A percentile compares a stretch with the other conserved stretches of the same genome.
Evolutionary conservation across 2,797 vertebrate species (phyloP).

Genomic region (Semotilus atromaculatus): DNA sequence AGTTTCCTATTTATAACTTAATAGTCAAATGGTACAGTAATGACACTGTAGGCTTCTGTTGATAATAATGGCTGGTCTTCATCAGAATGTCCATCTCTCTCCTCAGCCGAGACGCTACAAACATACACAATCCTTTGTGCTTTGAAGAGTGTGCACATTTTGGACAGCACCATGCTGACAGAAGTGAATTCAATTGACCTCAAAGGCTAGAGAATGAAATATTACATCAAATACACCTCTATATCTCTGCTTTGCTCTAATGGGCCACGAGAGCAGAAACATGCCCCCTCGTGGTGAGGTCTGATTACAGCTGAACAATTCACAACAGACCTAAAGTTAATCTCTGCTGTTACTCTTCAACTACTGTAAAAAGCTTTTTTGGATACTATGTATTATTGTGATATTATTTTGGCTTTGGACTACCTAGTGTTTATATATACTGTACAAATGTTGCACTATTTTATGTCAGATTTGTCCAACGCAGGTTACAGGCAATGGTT

Average conservation of each 20-base stretch:
- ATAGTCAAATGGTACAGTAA: not conserved
- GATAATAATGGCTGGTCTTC: not conserved
- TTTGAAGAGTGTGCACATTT: constrained; percentile 63
- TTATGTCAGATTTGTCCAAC: not conserved
- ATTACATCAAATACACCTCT: not conserved
- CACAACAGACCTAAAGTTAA: not conserved
- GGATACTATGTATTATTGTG: not conserved
- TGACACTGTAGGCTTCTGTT: not conserved
- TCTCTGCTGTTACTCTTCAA: not conserved
- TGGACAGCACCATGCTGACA: not conserved
- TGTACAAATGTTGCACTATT: constrained; percentile 23
- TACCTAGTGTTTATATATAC: not conserved
- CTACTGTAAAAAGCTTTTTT: not conserved
- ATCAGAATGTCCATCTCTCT: constrained; percentile 49
- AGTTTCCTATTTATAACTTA: not conserved
- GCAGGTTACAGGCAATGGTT: not conserved
- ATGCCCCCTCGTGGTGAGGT: constrained; percentile 29
- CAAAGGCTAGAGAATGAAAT: not conserved
- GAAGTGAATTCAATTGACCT: not conserved
- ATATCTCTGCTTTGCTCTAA: not conserved
- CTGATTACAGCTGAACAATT: not conserved
- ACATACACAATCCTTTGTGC: constrained; percentile 78
- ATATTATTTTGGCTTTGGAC: not conserved
- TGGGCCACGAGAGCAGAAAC: not conserved
- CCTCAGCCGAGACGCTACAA: constrained; percentile 77